A percentile compares a stretch with the other conserved stretches of the same genome.
phyloP scores from a whole-genome alignment of 2,888 invertebrate species.

The Allygus modestus region DNA sequence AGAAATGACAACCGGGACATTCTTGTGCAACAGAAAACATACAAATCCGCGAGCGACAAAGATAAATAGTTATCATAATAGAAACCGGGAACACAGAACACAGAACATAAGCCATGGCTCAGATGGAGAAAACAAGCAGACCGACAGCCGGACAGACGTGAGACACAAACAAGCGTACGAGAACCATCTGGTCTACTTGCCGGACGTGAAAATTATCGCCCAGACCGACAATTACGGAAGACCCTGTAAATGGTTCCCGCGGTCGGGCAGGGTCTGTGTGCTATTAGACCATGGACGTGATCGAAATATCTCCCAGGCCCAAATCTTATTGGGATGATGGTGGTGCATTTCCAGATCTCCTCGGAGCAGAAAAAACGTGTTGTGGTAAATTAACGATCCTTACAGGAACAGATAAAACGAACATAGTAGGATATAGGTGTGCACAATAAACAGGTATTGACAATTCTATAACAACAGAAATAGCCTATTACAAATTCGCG shows the following conservation, averaged over 20 bases:
- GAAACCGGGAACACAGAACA: background rate
- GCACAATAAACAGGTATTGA: background rate
- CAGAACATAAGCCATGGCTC: conserved; percentile 22
- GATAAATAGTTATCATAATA: conserved; percentile 7
- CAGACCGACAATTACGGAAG: conserved; percentile 45
- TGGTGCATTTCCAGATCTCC: conserved; percentile 10
- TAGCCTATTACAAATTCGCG: too few relatives aligned
- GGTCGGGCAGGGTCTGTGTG: conserved; percentile 35
- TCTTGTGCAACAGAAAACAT: background rate
- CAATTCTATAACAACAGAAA: too few relatives aligned
- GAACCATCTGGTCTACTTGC: conserved; percentile 51
- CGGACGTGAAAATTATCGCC: conserved; percentile 59
- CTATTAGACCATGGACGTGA: conserved; percentile 51
- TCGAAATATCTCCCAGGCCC: conserved; percentile 46
- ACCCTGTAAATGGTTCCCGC: conserved; percentile 51
- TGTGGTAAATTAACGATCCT: background rate
- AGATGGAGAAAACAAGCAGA: background rate
- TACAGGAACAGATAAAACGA: background rate
- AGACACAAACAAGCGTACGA: conserved; percentile 46
- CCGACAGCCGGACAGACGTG: conserved; percentile 10
- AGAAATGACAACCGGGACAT: too few relatives aligned
- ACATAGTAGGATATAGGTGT: too few relatives aligned
- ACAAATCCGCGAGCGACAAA: background rate
- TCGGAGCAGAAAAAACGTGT: background rate
- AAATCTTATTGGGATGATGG: conserved; percentile 44